Evolutionary conservation across 2,888 invertebrate genomes (phyloP).

Genomic region (Gymnoscelis rufifasciata): DNA sequence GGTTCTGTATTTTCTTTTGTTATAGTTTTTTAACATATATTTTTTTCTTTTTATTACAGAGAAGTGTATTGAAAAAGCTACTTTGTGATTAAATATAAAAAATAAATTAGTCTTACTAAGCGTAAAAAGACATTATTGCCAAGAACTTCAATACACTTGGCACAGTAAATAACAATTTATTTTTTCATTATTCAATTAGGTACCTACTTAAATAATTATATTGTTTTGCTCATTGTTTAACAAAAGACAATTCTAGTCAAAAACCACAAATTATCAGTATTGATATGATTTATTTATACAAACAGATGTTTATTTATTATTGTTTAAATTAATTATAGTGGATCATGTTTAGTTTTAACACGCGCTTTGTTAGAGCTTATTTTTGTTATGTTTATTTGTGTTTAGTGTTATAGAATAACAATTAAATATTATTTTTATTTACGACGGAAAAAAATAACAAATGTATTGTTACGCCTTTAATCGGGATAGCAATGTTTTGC

Average conservation of each 20-base stretch:
- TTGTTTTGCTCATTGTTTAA: conserved; percentile 35
- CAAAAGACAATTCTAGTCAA: conserved; percentile 54
- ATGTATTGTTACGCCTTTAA: too few species aligned
- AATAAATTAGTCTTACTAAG: conserved; percentile 18
- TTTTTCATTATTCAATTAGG: conserved; percentile 22
- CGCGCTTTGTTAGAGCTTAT: conserved; percentile 8
- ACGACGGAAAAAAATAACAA: too few species aligned
- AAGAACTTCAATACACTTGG: conserved; percentile 8
- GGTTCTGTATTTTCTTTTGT: conserved; percentile 11
- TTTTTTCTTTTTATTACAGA: conserved; percentile 17
- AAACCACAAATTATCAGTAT: conserved; percentile 39
- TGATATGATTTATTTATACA: conserved; percentile 28
- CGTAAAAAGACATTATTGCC: conserved; percentile 14
- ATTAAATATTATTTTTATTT: conserved; percentile 2
- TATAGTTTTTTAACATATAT: conserved; percentile 6
- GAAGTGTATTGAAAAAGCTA: conserved; percentile 19
- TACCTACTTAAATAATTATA: conserved; percentile 22
- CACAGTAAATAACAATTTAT: conserved; percentile 22
- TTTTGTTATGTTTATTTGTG: conserved; percentile 13
- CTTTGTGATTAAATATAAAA: conserved; percentile 24
- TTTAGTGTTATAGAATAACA: conserved; percentile 1
- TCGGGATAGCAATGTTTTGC: too few species aligned
- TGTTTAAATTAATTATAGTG: conserved; percentile 12
- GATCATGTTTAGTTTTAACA: conserved; percentile 9
- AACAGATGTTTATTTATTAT: conserved; percentile 14